These are phyloP conservation scores for Rhamnusium bicolor DNA, from an alignment of 2,888 invertebrate species.

Conservation along the genomic window DNA sequence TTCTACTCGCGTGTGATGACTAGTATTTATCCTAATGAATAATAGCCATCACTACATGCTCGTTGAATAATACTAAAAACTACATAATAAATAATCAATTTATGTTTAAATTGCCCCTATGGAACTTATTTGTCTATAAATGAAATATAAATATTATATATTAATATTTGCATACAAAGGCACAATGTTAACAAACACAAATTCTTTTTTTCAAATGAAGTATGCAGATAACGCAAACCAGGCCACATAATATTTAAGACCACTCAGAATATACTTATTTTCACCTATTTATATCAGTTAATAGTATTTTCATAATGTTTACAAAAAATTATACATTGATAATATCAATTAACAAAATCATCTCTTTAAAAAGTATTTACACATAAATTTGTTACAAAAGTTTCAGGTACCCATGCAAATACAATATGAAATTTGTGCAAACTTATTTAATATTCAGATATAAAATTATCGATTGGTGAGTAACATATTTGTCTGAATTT, in stretches of 20 bases:
- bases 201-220: not conserved
- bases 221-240: not conserved
- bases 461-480: not conserved
- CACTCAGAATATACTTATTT: not conserved
- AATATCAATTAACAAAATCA: not conserved
- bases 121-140: too few relatives aligned
- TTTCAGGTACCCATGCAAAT: not conserved
- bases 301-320: not conserved
- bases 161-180: not conserved
- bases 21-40: too few relatives aligned
- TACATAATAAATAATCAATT: too few relatives aligned
- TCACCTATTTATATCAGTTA: not conserved
- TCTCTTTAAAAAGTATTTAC: not conserved
- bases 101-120: too few relatives aligned
- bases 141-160: not conserved
- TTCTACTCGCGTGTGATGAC: too few relatives aligned
- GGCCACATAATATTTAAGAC: not conserved
- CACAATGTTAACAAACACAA: not conserved
- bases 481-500: not conserved
- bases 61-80: too few relatives aligned
- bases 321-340: not conserved
- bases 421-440: not conserved
- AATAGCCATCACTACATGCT: too few relatives aligned
- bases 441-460: not conserved
- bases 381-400: not conserved